These are phyloP conservation scores for Protodeltote pygarga DNA, from an alignment of 2,888 invertebrate species.

Conservation along the genomic window DNA sequence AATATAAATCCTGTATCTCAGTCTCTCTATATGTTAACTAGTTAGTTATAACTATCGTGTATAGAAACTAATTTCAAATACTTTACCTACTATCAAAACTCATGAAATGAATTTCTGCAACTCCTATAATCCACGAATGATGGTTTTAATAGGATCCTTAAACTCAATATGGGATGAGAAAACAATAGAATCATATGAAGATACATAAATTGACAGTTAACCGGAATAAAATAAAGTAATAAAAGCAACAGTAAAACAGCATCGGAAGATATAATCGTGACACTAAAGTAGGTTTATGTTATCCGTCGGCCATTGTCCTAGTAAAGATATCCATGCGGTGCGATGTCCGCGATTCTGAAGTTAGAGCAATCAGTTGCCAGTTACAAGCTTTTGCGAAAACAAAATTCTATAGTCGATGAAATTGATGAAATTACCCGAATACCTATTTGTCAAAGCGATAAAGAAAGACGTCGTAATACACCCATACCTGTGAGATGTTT, in stretches of 20 bases:
- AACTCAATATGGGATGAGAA: slow-evolving; percentile 20
- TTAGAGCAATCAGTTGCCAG: background rate
- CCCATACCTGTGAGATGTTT: no score
- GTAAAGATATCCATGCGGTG: background rate
- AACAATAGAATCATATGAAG: slow-evolving; percentile 23
- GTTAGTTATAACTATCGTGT: slow-evolving; percentile 2
- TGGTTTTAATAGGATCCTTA: slow-evolving; percentile 21
- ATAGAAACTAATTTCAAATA: slow-evolving; percentile 11
- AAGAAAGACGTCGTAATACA: no score
- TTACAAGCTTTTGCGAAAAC: no score
- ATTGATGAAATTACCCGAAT: no score
- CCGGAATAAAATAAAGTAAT: slow-evolving; percentile 43
- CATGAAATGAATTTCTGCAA: slow-evolving; percentile 24
- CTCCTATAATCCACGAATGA: slow-evolving; percentile 19
- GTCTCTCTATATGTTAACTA: no score
- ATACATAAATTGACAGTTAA: slow-evolving; percentile 37
- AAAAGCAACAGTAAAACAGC: slow-evolving; percentile 41
- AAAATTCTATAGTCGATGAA: no score
- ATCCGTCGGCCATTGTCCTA: slow-evolving; percentile 16
- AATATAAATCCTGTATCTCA: no score
- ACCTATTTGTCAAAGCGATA: no score
- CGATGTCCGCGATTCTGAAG: no score
- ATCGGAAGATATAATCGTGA: slow-evolving; percentile 40
- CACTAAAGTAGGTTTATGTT: slow-evolving; percentile 50
- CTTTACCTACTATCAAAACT: slow-evolving; percentile 23